phyloP scores from a whole-genome alignment of 2,797 vertebrate genomes.

The Pristis pectinata region DNA sequence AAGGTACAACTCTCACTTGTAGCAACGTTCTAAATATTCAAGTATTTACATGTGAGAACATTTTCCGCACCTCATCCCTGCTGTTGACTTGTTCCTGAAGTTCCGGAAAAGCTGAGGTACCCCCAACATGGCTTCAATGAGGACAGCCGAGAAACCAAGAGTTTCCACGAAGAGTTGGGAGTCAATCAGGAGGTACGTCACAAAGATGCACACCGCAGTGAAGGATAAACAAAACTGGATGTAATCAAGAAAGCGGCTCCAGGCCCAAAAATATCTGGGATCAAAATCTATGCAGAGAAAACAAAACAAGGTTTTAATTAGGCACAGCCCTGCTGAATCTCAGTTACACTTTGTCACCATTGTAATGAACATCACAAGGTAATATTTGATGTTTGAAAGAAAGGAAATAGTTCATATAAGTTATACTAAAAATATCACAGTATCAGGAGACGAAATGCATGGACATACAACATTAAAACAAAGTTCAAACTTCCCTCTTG shows the following conservation, averaged over 20 bases:
- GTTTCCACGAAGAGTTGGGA: constrained; percentile 63
- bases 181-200: constrained; percentile 65
- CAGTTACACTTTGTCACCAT: background rate
- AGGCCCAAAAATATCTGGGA: constrained; percentile 65
- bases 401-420: background rate
- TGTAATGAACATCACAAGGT: background rate
- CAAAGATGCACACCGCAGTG: constrained; percentile 54
- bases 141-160: constrained; percentile 61
- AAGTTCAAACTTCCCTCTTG: background rate
- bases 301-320: background rate
- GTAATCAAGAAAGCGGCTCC: constrained; percentile 69
- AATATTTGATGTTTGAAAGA: background rate
- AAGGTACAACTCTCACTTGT: background rate
- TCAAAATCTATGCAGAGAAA: constrained; percentile 57
- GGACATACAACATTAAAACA: background rate
- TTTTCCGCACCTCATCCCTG: constrained; percentile 66
- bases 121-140: constrained; percentile 70
- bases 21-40: constrained; percentile 21
- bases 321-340: background rate
- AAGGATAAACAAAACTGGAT: constrained; percentile 66
- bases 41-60: background rate
- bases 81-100: constrained; percentile 62
- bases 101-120: constrained; percentile 72
- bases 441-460: background rate
- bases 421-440: background rate